Conservation (phyloP, 1,140 invertebrate species). For the Zaprionus inermis region DNA sequence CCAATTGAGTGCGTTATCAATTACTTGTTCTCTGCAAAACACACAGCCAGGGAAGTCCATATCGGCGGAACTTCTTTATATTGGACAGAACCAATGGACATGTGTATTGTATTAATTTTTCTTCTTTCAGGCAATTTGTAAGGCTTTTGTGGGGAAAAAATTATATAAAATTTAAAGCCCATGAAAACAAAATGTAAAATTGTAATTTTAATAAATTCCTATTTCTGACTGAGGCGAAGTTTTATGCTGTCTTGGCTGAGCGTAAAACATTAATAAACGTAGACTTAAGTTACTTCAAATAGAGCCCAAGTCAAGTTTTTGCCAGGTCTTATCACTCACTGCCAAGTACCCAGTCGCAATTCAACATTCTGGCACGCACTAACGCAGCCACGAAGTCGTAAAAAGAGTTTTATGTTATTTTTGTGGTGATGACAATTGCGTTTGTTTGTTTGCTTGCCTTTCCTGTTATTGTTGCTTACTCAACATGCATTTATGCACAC, state of each 20-base stretch:
- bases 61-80: background rate
- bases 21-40: conserved; percentile 63
- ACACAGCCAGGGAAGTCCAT: conserved; percentile 41
- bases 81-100: background rate
- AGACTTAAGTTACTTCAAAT: conserved; percentile 6
- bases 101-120: background rate
- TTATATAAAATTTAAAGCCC: background rate
- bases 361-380: conserved; percentile 49
- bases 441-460: conserved; percentile 49
- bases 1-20: conserved; percentile 76
- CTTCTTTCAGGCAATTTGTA: background rate
- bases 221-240: background rate
- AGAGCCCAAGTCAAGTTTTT: conserved; percentile 4
- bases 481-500: conserved; percentile 67
- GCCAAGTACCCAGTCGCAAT: conserved; percentile 21
- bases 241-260: background rate
- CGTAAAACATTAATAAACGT: conserved; percentile 7
- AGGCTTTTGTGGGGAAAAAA: background rate
- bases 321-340: conserved; percentile 19
- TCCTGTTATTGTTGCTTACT: conserved; percentile 68
- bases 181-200: background rate
- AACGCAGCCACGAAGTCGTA: conserved; percentile 65
- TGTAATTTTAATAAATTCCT: background rate
- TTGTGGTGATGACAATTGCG: conserved; percentile 80
- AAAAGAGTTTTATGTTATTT: conserved; percentile 82